Conservation (phyloP, 2,113 vertebrate species). For the Vanacampus margaritifer region DNA sequence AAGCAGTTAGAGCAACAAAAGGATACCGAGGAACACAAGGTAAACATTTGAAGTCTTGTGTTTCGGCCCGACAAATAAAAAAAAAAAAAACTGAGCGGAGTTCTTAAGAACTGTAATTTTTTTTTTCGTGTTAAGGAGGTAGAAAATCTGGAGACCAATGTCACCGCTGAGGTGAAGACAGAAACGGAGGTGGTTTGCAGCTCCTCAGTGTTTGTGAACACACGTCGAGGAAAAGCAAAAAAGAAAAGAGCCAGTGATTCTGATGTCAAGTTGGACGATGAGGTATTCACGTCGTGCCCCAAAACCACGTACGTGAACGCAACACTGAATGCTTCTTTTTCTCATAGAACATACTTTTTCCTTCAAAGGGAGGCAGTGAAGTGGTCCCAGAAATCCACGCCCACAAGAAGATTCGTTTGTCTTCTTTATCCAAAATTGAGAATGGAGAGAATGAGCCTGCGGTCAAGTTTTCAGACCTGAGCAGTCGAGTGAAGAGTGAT, state of each 20-base stretch:
- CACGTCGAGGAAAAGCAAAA: conserved; percentile 56
- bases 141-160: too few species aligned
- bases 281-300: background rate
- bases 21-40: too few species aligned
- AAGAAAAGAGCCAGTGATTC: conserved; percentile 50
- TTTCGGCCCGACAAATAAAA: too few species aligned
- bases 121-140: too few species aligned
- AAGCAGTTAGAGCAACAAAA: too few species aligned
- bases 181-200: background rate
- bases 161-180: too few species aligned
- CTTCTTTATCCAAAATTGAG: conserved; percentile 14
- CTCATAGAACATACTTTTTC: background rate
- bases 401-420: conserved; percentile 60
- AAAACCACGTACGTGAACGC: background rate
- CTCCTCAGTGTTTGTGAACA: conserved; percentile 61
- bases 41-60: too few species aligned
- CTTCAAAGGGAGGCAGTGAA: conserved; percentile 25
- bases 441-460: background rate
- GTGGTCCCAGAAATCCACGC: background rate
- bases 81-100: too few species aligned
- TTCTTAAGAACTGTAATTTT: too few species aligned
- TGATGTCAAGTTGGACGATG: background rate
- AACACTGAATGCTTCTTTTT: background rate
- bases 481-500: conserved; percentile 8
- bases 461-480: background rate